A percentile compares a stretch with the other conserved stretches of the same genome.
Conservation (phyloP, 2,888 invertebrate species). For the Chrysomela aeneicollis region DNA sequence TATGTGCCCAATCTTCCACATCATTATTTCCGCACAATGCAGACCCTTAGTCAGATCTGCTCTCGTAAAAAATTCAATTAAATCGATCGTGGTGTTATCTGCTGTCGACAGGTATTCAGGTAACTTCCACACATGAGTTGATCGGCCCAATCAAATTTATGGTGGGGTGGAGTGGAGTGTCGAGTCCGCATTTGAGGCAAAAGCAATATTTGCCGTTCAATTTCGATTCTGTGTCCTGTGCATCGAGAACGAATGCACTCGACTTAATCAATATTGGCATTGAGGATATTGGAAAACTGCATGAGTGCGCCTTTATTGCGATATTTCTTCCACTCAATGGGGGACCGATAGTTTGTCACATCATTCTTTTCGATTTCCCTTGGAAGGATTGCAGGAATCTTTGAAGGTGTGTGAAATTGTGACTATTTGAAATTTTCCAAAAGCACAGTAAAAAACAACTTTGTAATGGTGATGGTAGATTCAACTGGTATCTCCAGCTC, state of each 20-base stretch:
- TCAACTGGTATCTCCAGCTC: no score
- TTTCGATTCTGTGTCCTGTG: conserved; percentile 14
- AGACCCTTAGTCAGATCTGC: conserved; percentile 10
- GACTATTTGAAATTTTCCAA: no score
- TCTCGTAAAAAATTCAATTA: conserved; percentile 19
- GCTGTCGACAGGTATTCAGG: conserved; percentile 20
- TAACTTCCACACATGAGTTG: conserved; percentile 18
- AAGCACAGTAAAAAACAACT: no score
- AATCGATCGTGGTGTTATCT: conserved; percentile 17
- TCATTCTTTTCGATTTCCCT: neutral
- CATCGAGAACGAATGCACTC: neutral
- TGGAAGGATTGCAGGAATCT: no score
- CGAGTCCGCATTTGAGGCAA: neutral
- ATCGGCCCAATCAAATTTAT: conserved; percentile 17
- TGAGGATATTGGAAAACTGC: conserved; percentile 7
- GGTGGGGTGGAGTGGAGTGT: conserved; percentile 22
- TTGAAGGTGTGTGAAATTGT: no score
- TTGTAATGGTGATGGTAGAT: no score
- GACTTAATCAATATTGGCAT: conserved; percentile 14
- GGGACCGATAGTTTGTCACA: neutral
- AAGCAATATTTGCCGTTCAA: conserved; percentile 23
- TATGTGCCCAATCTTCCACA: conserved; percentile 22
- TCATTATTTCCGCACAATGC: conserved; percentile 21
- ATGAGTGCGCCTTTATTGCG: neutral
- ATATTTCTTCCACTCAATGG: neutral